Evolutionary conservation across 2,888 invertebrate species (phyloP).

Genomic region (Stenichneumon culpator): DNA sequence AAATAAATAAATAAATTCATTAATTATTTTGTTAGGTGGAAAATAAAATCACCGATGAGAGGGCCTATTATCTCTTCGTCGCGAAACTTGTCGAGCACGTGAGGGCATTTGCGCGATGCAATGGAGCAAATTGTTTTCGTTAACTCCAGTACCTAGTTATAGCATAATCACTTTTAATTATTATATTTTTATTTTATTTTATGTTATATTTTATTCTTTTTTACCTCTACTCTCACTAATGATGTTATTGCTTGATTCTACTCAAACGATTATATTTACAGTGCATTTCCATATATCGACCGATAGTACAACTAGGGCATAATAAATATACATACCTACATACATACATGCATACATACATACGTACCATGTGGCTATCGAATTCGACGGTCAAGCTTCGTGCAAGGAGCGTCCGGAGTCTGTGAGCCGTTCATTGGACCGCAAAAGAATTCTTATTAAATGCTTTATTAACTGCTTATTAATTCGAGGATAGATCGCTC

Average conservation of each 20-base stretch:
- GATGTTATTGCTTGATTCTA: too few relatives aligned
- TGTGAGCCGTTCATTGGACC: slow-evolving; percentile 51
- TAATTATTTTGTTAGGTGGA: background rate
- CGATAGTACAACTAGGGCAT: too few relatives aligned
- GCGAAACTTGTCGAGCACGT: slow-evolving; percentile 71
- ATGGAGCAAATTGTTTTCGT: slow-evolving; percentile 75
- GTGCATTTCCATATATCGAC: too few relatives aligned
- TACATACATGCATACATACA: too few relatives aligned
- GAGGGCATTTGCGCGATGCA: slow-evolving; percentile 50
- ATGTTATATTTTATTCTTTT: too few relatives aligned
- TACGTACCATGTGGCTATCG: slow-evolving; percentile 55
- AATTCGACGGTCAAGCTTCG: slow-evolving; percentile 70
- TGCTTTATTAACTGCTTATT: background rate
- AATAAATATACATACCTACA: too few relatives aligned
- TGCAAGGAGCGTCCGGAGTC: slow-evolving; percentile 76
- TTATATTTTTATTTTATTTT: too few relatives aligned
- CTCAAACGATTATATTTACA: too few relatives aligned
- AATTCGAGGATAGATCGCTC: background rate
- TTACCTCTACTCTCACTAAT: too few relatives aligned
- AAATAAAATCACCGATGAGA: slow-evolving; percentile 74
- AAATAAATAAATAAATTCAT: background rate
- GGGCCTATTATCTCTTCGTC: slow-evolving; percentile 65
- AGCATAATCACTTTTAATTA: too few relatives aligned
- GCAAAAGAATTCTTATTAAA: background rate
- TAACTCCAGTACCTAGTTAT: slow-evolving; percentile 64